Conservation (phyloP, 2,113 vertebrate species). For the Misgurnus anguillicaudatus region DNA sequence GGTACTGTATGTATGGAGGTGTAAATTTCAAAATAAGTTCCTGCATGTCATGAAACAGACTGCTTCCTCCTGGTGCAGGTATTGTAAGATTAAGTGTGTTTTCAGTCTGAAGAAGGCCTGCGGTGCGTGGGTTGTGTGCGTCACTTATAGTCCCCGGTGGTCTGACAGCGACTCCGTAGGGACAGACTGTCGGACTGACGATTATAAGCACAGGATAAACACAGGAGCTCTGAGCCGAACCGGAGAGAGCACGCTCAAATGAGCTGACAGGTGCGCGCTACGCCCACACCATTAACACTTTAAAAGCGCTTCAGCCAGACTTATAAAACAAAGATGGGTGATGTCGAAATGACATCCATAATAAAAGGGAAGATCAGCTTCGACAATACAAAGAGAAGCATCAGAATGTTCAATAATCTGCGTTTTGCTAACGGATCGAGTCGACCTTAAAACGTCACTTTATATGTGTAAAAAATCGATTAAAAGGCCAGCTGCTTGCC, state of each 20-base stretch:
- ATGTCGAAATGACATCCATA: conserved; percentile 19
- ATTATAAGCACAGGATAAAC: conserved; percentile 44
- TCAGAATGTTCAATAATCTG: background rate
- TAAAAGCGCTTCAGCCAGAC: conserved; percentile 6
- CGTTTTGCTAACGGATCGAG: background rate
- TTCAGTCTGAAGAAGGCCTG: conserved; percentile 28
- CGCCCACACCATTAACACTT: conserved; percentile 33
- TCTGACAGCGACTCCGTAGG: conserved; percentile 54
- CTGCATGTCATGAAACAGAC: background rate
- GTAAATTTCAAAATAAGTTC: background rate
- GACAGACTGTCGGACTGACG: conserved; percentile 42
- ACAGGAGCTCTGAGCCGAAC: conserved; percentile 37
- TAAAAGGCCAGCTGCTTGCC: background rate
- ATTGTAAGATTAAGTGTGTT: conserved; percentile 20
- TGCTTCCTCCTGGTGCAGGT: conserved; percentile 16
- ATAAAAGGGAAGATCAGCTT: conserved; percentile 18
- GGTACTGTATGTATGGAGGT: background rate
- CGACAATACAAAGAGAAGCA: conserved; percentile 12
- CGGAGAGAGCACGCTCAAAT: background rate
- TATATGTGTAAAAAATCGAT: background rate
- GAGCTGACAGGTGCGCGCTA: conserved; percentile 34
- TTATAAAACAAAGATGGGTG: conserved; percentile 33
- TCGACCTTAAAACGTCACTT: background rate
- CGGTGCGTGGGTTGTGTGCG: conserved; percentile 41
- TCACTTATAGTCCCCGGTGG: conserved; percentile 33